Conservation (phyloP, 1,140 invertebrate species). For the Psix sp. region DNA sequence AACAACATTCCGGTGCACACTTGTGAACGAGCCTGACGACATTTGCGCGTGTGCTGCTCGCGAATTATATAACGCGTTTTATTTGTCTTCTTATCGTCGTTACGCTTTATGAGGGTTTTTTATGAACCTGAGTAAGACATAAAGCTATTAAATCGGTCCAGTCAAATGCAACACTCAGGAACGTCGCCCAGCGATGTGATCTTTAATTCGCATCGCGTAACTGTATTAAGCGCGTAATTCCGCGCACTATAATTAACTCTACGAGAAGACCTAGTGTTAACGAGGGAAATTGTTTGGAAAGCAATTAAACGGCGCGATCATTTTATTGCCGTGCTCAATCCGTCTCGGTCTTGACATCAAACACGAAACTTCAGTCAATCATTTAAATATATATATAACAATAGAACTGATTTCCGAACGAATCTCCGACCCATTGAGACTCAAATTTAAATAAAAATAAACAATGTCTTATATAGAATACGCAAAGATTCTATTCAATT, state of each 20-base stretch:
- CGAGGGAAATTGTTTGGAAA: constrained; percentile 12
- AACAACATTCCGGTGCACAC: neutral
- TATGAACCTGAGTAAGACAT: constrained; percentile 2
- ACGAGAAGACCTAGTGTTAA: constrained; percentile 19
- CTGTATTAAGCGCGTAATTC: constrained; percentile 27
- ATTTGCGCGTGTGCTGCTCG: constrained; percentile 10
- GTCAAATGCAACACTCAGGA: too few relatives aligned
- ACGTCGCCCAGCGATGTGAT: too few relatives aligned
- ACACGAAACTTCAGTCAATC: too few relatives aligned
- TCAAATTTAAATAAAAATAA: too few relatives aligned
- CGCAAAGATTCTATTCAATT: too few relatives aligned
- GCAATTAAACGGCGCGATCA: neutral
- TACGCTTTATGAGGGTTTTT: constrained; percentile 24
- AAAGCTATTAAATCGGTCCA: too few relatives aligned
- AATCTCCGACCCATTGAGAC: too few relatives aligned
- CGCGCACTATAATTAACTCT: constrained; percentile 9
- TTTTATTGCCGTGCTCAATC: too few relatives aligned
- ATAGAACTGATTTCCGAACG: too few relatives aligned
- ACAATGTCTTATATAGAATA: too few relatives aligned
- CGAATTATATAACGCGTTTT: constrained; percentile 31
- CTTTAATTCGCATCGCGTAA: constrained; percentile 23
- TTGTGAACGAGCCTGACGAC: constrained; percentile 1
- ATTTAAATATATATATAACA: too few relatives aligned
- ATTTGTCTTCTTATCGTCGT: constrained; percentile 22
- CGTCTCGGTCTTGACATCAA: too few relatives aligned